These are phyloP conservation scores for Agrilus biguttatus DNA, from an alignment of 2,888 invertebrate species.

Conservation along the genomic window DNA sequence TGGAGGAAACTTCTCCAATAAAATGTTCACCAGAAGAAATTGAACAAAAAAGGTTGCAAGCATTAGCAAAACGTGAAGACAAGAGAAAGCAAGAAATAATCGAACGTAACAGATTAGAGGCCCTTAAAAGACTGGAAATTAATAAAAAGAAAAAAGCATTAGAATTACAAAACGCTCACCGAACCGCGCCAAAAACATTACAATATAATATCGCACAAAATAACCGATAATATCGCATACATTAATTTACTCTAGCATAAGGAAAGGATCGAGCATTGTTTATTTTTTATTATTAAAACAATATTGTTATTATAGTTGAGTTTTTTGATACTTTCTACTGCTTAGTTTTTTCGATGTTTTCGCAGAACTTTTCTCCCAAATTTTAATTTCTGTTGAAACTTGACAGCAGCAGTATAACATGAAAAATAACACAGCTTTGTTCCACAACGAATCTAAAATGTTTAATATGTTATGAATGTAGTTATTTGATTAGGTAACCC, in stretches of 20 bases:
- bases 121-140: slow-evolving; percentile 22
- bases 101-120: slow-evolving; percentile 26
- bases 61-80: slow-evolving; percentile 29
- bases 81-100: slow-evolving; percentile 27
- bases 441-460: slow-evolving; percentile 24
- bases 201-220: too few relatives aligned
- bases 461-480: too few relatives aligned
- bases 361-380: slow-evolving; percentile 14
- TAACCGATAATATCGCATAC: too few relatives aligned
- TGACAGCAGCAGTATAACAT: slow-evolving; percentile 42
- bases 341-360: too few relatives aligned
- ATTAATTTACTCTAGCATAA: too few relatives aligned
- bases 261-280: too few relatives aligned
- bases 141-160: slow-evolving; percentile 16
- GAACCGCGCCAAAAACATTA: too few relatives aligned
- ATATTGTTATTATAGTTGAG: too few relatives aligned
- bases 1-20: slow-evolving; percentile 14
- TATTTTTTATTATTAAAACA: too few relatives aligned
- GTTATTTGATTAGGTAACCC: too few relatives aligned
- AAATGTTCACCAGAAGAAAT: slow-evolving; percentile 33
- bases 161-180: slow-evolving; percentile 3
- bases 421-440: slow-evolving; percentile 25
- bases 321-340: too few relatives aligned
- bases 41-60: slow-evolving; percentile 31
- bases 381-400: slow-evolving; percentile 36